Conservation (phyloP, 2,113 vertebrate genomes). For the Ornithorhynchus anatinus region DNA sequence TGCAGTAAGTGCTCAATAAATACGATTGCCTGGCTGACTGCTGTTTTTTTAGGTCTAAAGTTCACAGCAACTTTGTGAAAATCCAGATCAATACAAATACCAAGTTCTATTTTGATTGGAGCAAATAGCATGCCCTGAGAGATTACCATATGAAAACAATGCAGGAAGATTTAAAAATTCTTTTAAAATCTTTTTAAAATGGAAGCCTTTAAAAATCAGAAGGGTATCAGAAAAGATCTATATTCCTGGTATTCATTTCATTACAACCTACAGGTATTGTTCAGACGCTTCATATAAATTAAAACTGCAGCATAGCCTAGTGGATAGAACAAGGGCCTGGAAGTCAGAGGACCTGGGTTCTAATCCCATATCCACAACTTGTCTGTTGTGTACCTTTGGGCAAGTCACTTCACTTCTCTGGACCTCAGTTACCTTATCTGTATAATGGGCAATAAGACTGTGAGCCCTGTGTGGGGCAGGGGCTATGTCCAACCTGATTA, state of each 20-base stretch:
- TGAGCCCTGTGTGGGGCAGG: background rate
- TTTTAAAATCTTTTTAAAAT: background rate
- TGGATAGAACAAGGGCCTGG: too few species aligned
- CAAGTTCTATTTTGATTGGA: background rate
- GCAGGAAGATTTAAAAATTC: background rate
- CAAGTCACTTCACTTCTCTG: too few species aligned
- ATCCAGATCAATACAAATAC: constrained; percentile 22
- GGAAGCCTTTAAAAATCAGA: too few species aligned
- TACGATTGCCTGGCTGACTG: background rate
- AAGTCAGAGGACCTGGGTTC: too few species aligned
- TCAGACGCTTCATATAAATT: background rate
- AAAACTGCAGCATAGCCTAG: too few species aligned
- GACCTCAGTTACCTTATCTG: too few species aligned
- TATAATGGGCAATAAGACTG: constrained; percentile 39
- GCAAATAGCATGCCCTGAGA: background rate
- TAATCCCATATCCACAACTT: too few species aligned
- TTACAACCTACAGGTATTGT: background rate
- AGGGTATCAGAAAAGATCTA: too few species aligned
- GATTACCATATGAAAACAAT: background rate
- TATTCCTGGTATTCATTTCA: background rate
- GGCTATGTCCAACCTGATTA: too few species aligned
- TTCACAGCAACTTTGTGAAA: constrained; percentile 1
- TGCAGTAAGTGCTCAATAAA: background rate
- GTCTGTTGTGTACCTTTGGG: too few species aligned
- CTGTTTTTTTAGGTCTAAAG: background rate